Evolutionary conservation across 2,888 invertebrate genomes (phyloP), one percentile per base, ranked within the genome.

Genomic region (Drosophila heteroneura): DNA sequence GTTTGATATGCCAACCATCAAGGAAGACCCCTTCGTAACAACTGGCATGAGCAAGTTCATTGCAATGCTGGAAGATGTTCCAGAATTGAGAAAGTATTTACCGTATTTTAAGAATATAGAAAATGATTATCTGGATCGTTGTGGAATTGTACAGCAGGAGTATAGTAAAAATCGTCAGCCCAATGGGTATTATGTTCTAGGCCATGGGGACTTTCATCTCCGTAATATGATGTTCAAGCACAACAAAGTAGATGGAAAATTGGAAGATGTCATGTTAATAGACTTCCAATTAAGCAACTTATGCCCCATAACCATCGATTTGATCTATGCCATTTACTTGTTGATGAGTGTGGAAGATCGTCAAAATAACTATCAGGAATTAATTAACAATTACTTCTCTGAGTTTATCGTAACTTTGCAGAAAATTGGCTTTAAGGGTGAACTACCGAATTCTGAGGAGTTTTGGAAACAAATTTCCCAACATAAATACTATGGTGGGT

Each of bases 151-250:
- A 1, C 9, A 64, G 41, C 60, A 56, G 16, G 83, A 82, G 44
- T 75, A 76, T 56, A 71, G 80, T 5, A 41, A 44, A 22, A 67
- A 74, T 64, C 79, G 37, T 4, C 66, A 79, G 7, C 35, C 60
- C 0, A 60, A 74, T 54, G 65, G 59, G 0, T 78, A 69, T 39
- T 77, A 79, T 37, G 60, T 79, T 1, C 39, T 83, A 5, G 76
- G 75, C 39, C 90, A 90, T 77, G 90, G 88, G 1, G 90, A 91
- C 60, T 85, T 80, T 47, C 82, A 88, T 63, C 35, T 58, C 2
- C 83, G 80, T 1, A 90, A 90, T 51, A 81, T 89, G 77, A 83
- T 89, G 88, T 87, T 85, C 28, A 83, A 78, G 49, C 37, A 66
- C 41, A 69, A 74, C 47, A 35, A 32, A 19, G 26, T 16, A 9